These are phyloP conservation scores for Vidua macroura DNA, from an alignment of 2,113 vertebrate genomes.

Conservation along the genomic window DNA sequence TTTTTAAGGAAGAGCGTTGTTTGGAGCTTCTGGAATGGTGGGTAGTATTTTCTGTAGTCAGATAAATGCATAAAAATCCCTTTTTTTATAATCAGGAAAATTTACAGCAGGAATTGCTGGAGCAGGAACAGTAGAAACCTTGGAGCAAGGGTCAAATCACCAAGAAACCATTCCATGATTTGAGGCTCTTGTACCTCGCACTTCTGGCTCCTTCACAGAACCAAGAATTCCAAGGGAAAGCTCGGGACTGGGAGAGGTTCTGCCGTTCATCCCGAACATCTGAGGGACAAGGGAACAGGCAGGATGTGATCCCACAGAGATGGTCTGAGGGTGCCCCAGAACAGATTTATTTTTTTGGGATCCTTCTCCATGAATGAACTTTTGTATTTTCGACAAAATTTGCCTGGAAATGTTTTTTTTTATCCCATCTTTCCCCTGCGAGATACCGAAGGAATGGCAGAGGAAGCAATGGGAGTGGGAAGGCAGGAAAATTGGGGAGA, in stretches of 20 bases:
- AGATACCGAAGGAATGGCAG: fast-evolving
- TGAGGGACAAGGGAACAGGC: background rate
- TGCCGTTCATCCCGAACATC: fast-evolving
- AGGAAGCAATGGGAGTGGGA: background rate
- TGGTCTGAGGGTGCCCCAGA: background rate
- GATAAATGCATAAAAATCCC: fast-evolving
- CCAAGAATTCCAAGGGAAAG: background rate
- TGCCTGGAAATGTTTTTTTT: background rate
- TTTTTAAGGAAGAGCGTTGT: background rate
- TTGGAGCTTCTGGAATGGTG: background rate
- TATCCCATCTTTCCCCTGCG: background rate
- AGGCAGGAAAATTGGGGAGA: background rate
- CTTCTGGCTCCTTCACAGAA: background rate
- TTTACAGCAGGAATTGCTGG: background rate
- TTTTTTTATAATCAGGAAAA: background rate
- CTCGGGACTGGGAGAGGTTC: background rate
- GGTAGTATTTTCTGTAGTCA: background rate
- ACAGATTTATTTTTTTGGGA: background rate
- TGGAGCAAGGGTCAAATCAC: background rate
- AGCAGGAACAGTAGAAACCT: background rate
- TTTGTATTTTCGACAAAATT: background rate
- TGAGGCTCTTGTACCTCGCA: background rate
- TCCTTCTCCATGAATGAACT: background rate
- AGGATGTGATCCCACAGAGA: background rate
- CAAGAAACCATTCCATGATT: fast-evolving